Evolutionary conservation across 2,113 vertebrate genomes (phyloP).

Genomic region (Sylvicapra grimmia): DNA sequence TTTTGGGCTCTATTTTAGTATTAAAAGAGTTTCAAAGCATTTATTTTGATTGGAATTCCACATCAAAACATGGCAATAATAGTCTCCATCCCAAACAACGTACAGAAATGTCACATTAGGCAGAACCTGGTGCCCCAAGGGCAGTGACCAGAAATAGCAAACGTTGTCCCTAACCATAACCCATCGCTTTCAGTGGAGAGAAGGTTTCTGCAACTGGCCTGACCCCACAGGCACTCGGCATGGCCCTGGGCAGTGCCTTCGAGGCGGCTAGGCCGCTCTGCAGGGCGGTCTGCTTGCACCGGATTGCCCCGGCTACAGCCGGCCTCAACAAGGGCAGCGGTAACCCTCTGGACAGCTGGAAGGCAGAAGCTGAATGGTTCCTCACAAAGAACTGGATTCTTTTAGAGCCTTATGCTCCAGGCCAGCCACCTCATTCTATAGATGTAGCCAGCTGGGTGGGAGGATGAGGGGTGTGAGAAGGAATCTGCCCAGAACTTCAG

Average conservation of each 20-base stretch:
- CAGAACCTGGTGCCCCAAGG: not conserved
- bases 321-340: not conserved
- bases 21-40: not conserved
- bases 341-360: not conserved
- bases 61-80: not conserved
- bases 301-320: fast-evolving
- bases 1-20: not conserved
- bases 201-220: not conserved
- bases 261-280: fast-evolving
- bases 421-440: not conserved
- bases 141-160: not conserved
- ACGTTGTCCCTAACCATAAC: not conserved
- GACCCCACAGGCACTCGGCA: not conserved
- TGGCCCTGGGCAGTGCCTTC: fast-evolving
- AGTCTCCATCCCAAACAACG: not conserved
- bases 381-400: not conserved
- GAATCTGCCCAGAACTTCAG: not conserved
- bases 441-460: not conserved
- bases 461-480: not conserved
- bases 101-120: not conserved
- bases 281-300: fast-evolving
- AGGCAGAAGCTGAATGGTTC: not conserved
- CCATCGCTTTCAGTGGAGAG: no score
- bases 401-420: no score
- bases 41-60: constrained; percentile 4